Base-by-base conservation (phyloP, 2,113 vertebrate genomes). In the Phodopus roborovskii region DNA sequence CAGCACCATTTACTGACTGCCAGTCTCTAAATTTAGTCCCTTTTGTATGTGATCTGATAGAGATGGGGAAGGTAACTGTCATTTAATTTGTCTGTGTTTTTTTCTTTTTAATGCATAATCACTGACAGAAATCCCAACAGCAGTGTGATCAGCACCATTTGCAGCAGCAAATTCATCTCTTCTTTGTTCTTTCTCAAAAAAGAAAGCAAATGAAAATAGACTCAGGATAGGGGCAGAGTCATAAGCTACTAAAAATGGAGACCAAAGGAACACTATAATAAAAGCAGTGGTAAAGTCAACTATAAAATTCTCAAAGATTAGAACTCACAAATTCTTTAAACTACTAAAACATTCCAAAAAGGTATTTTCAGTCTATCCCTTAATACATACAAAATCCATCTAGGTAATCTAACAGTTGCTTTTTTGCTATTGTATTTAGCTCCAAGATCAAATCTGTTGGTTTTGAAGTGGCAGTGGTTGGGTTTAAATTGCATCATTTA, bases 371-470 rank as follows among this genome's bases (percentile, higher is more conserved):
- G 39, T 90, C 83, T 92, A 90, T 66, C 84, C 66, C 78, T 88
- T 73, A n/a, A 93, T 92, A 97, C 22, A 95, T 73, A 96, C 39
- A 97, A 92, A 92, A 93, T 90, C 88, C 74, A 88, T 4, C 26
- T 78, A 33, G 1, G 19, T 88, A 73, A 95, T 85, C 22, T 92
- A 94, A 95, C 58, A 97, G 53, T 88, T 92, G 15, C 88, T 94
- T 93, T 94, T 91, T 77, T 90, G 86, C 62, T 93, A 93, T n/a
- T 75, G 96, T 95, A 84, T 94, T 96, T 94, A 64, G 93, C 87
- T 96, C 48, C 90, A 92, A 97, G 58, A 17, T 94, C 58, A 83
- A 86, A 64, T 93, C 73, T 96, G 74, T 74, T 64, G 84, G 73
- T 88, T 96, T 84, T 56, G 17, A 94, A 70, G 50, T 53, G 16